Conservation (phyloP, 2,888 invertebrate species). For the Myopa tessellatipennis region DNA sequence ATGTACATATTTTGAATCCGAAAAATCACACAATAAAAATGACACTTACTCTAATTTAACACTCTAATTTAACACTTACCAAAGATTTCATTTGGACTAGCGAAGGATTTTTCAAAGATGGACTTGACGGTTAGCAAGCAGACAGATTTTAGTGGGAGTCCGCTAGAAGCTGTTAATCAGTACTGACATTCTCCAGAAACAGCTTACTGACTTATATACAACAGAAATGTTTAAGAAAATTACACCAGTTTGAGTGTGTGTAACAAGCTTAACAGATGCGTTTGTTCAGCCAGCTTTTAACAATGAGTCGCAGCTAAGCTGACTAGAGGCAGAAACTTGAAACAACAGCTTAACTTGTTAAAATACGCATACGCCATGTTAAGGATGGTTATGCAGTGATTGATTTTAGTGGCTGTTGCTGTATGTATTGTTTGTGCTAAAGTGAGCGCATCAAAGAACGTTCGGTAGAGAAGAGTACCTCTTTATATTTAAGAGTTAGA, state of each 20-base stretch:
- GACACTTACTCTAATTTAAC: conserved; percentile 6
- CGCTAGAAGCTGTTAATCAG: conserved; percentile 7
- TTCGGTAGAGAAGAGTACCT: background rate
- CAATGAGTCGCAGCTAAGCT: background rate
- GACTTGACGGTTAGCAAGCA: background rate
- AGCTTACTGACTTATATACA: conserved; percentile 29
- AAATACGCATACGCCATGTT: conserved; percentile 30
- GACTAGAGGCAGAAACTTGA: too few relatives aligned
- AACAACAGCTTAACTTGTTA: conserved; percentile 15
- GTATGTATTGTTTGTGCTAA: too few relatives aligned
- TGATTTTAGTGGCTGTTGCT: conserved; percentile 1
- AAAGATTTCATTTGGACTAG: conserved; percentile 59
- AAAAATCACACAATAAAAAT: too few relatives aligned
- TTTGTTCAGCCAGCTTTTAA: background rate
- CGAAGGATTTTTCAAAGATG: conserved; percentile 6
- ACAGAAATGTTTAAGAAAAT: background rate
- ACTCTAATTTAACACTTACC: conserved; percentile 53
- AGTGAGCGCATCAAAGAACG: conserved; percentile 1
- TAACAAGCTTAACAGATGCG: background rate
- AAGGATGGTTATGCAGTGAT: background rate
- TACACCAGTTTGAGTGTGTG: background rate
- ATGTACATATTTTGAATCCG: too few relatives aligned
- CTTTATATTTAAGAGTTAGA: background rate
- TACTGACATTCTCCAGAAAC: conserved; percentile 18
- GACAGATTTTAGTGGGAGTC: background rate